These are phyloP conservation scores for Myiotriccus ornatus DNA, from an alignment of 2,797 vertebrate genomes.

Conservation along the genomic window DNA sequence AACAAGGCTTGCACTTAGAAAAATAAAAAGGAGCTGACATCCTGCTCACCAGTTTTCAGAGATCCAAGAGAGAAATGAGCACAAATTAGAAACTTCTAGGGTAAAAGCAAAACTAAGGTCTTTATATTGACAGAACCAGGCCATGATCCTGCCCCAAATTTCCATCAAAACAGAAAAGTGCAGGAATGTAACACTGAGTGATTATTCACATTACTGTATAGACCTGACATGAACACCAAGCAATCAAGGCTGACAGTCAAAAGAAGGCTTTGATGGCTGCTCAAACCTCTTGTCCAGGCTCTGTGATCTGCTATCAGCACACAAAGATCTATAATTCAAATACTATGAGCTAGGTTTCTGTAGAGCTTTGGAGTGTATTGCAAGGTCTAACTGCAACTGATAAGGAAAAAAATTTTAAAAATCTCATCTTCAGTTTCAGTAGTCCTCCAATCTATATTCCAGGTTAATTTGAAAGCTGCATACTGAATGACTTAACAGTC, in stretches of 20 bases:
- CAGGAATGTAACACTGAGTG: not conserved
- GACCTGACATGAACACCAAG: not conserved
- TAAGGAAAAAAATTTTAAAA: not conserved
- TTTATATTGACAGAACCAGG: constrained; percentile 41
- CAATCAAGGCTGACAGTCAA: not conserved
- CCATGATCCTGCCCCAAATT: not conserved
- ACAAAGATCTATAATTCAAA: not conserved
- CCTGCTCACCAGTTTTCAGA: constrained; percentile 2
- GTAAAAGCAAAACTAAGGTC: constrained; percentile 8
- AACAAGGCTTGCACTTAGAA: not conserved
- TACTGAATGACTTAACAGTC: not conserved
- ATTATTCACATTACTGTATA: not conserved
- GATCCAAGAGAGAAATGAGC: not conserved
- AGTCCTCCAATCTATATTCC: not conserved
- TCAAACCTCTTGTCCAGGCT: not conserved
- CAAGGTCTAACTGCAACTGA: not conserved
- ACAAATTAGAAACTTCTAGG: constrained; percentile 18
- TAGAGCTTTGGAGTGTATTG: not conserved
- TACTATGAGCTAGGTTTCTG: not conserved
- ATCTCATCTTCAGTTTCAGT: not conserved
- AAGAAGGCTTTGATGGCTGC: not conserved
- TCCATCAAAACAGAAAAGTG: not conserved
- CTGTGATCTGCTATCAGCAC: not conserved
- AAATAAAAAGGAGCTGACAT: constrained; percentile 52
- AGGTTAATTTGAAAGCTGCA: not conserved